These are phyloP conservation scores for Pelecanoides urinatrix DNA, from an alignment of 2,113 vertebrate species.

Conservation along the genomic window DNA sequence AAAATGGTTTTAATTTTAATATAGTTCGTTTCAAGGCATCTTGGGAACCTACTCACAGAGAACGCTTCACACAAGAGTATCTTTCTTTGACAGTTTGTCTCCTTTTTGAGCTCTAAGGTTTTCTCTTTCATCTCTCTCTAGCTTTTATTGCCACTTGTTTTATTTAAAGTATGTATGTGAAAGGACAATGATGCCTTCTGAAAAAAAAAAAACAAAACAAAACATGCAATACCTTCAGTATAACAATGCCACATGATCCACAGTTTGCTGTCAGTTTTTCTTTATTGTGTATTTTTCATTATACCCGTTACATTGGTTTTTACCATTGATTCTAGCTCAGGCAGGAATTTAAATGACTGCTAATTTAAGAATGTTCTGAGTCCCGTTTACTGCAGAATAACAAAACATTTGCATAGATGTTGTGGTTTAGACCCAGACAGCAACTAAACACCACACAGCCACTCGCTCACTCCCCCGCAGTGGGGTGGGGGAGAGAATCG, in stretches of 20 bases:
- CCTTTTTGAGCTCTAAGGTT: neutral
- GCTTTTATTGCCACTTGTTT: neutral
- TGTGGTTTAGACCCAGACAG: no score
- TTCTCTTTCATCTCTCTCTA: neutral
- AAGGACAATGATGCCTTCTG: neutral
- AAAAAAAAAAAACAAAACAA: neutral
- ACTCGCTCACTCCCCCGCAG: no score
- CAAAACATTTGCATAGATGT: neutral
- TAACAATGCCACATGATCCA: neutral
- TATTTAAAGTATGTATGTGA: neutral
- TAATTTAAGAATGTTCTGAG: neutral
- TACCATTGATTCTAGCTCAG: neutral
- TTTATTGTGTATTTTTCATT: neutral
- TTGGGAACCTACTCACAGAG: neutral
- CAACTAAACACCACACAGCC: no score
- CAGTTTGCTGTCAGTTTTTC: neutral
- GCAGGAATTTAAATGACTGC: neutral
- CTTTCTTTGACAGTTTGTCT: neutral
- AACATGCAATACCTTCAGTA: neutral
- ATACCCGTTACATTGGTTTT: neutral
- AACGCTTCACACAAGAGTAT: neutral
- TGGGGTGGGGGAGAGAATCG: no score
- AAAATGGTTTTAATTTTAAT: neutral
- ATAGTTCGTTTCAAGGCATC: neutral
- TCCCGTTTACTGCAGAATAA: neutral